Percentiles rank a stretch among this genome's conserved stretches.
phyloP scores from a whole-genome alignment of 2,888 invertebrate species.

The Microctonus brassicae region DNA sequence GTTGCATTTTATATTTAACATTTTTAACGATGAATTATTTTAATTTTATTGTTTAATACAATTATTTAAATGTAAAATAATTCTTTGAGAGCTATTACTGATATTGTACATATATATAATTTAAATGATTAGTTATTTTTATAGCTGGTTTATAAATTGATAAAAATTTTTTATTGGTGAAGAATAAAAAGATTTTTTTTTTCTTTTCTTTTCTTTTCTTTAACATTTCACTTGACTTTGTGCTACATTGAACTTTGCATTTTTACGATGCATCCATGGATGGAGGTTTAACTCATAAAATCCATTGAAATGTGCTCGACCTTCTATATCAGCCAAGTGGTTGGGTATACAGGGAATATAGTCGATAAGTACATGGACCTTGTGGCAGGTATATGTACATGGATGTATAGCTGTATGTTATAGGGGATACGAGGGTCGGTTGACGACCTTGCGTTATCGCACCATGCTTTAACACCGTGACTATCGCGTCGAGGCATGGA shows the following conservation, averaged over 20 bases:
- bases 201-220: too few species aligned
- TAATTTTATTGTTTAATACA: too few species aligned
- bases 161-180: not conserved
- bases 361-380: conserved; percentile 41
- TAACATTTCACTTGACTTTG: conserved; percentile 14
- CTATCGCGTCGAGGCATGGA: conserved; percentile 51
- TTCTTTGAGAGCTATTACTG: too few species aligned
- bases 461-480: conserved; percentile 48
- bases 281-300: conserved; percentile 5
- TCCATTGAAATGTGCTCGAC: conserved; percentile 1
- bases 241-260: conserved; percentile 3
- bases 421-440: conserved; percentile 48
- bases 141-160: too few species aligned
- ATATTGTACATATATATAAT: too few species aligned
- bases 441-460: conserved; percentile 56
- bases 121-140: too few species aligned
- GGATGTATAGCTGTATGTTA: conserved; percentile 9
- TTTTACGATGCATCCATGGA: conserved; percentile 1
- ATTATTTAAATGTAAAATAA: too few species aligned
- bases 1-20: too few species aligned
- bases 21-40: too few species aligned
- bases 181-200: conserved; percentile 12
- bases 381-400: not conserved
- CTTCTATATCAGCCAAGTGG: conserved; percentile 11
- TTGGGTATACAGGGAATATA: conserved; percentile 38